Evolutionary conservation across 2,797 vertebrate species (phyloP), one percentile per base, ranked within the genome.

Genomic region (Scolopax bukidnonensis): DNA sequence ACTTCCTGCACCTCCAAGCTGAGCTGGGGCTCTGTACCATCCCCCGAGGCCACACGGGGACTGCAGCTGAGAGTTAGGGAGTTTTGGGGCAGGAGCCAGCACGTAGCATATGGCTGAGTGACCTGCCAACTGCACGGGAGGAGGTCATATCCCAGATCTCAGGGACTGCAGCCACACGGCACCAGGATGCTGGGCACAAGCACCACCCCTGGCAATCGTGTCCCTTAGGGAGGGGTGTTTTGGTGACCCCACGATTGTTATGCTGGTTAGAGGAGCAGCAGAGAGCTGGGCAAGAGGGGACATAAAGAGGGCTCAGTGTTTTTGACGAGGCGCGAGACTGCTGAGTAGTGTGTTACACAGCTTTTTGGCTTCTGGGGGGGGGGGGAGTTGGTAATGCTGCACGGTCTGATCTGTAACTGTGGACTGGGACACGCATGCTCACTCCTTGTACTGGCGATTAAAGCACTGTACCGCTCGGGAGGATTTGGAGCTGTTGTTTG

Each of bases 341-440:
- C 33, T 0, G 1, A 48, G 79, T 48, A 4, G 4, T 0, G 4
- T 0, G 16, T 38, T 38, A 47, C 21, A 0, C 14, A 2, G 77
- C 45, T 43, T 32, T 50, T 30, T 11, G 9, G 54, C 59, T 79
- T 27, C 41, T 45, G 11, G 1, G 6, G 51, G 2, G 41, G 41
- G 41, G 16, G 17, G 2, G 41, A 15, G 5, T n/a, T 24, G 12
- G 53, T 4, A 7, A 20, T 17, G 25, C 4, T 17, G 51, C 11
- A 21, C 0, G 2, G 20, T 51, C 48, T 4, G 88, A 10, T 10
- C 69, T 69, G 90, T 50, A 41, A 40, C 0, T n/a, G 0, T 40
- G 47, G 65, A 24, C 45, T 5, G 9, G 81, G 75, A 25, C 43
- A 7, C 11, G 1, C 0, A 0, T 32, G 47, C 33, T 73, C 36